Evolutionary conservation across 1,140 invertebrate genomes (phyloP).

Genomic region (Apis florea): DNA sequence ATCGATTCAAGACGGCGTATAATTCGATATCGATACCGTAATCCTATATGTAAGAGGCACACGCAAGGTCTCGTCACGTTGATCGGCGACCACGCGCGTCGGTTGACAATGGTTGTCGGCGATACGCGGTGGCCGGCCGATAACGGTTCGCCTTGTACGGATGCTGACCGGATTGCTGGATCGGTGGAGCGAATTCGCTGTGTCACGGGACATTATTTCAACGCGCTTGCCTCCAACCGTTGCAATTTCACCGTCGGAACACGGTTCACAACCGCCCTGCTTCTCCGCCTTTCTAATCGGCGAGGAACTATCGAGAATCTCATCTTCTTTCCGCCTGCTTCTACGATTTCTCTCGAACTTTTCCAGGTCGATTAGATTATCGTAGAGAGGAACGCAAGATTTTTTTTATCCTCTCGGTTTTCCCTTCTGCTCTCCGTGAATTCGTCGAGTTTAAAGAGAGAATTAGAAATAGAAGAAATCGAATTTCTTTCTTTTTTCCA

Average conservation of each 20-base stretch:
- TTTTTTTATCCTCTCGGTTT: too few relatives aligned
- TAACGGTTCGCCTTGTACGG: slow-evolving; percentile 42
- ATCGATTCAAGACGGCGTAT: slow-evolving; percentile 80
- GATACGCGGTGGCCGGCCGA: slow-evolving; percentile 19
- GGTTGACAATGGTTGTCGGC: slow-evolving; percentile 29
- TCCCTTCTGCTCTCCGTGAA: too few relatives aligned
- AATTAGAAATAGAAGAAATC: too few relatives aligned
- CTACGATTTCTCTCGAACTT: too few relatives aligned
- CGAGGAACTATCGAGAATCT: background rate
- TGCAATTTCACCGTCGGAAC: background rate
- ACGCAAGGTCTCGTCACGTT: slow-evolving; percentile 71
- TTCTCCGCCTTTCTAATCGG: background rate
- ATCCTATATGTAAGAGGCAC: slow-evolving; percentile 71
- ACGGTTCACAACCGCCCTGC: background rate
- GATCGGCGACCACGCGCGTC: slow-evolving; percentile 57
- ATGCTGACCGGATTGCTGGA: slow-evolving; percentile 8
- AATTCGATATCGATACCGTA: slow-evolving; percentile 80
- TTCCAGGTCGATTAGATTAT: too few relatives aligned
- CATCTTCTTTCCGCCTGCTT: too few relatives aligned
- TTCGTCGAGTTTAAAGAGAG: too few relatives aligned
- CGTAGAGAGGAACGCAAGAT: too few relatives aligned
- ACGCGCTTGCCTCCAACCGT: background rate
- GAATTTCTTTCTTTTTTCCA: too few relatives aligned
- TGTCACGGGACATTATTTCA: slow-evolving; percentile 55
- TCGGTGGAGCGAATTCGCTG: slow-evolving; percentile 38